Base-by-base conservation (phyloP, 2,113 vertebrate species). In the Chascanopsetta lugubris region DNA sequence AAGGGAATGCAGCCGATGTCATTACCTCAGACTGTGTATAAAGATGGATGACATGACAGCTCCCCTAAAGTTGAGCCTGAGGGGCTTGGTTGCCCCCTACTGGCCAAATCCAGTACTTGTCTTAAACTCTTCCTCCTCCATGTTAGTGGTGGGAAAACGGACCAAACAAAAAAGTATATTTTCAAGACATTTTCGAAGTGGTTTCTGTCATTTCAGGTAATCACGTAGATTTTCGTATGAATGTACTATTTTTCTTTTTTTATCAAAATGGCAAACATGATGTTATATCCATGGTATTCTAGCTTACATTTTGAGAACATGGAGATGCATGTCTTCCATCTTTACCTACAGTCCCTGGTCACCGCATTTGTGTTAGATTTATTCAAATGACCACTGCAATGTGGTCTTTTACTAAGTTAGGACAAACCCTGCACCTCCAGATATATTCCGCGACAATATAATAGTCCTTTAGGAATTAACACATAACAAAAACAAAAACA, bases 341-440 rank as follows among this genome's bases (percentile, higher is more conserved):
- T 38, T 6, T 38, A 38, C 15, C 4, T 17, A 38, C 12, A 6
- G 4, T 38, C 34, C 7, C 1, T 38, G 43, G 25, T 11, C 45
- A 30, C 51, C 49, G 15, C 18, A 27, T 24, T 20, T 64, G 30
- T 45, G 15, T 32, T 30, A 29, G 20, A 54, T 47, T 47, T 36
- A 56, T 59, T 36, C 45, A 74, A 46, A 64, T 60, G 60, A 20
- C 34, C 17, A 22, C 55, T 48, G n/a, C 22, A 25, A 24, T 54
- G 15, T n/a, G 2, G 22, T 20, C 10, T 21, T 3, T 5, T 25
- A 36, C 21, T 49, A 9, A 2, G 21, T 12, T 3, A 15, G 34
- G 47, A 15, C 27, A 30, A 47, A 8, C 15, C 22, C 26, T 45
- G 36, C 54, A 49, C 50, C 47, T 8, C 18, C 48, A 56, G 48